These are phyloP conservation scores for Palythoa grandiflora DNA, from an alignment of 92 coral and sea anemone genomes.

Conservation along the genomic window DNA sequence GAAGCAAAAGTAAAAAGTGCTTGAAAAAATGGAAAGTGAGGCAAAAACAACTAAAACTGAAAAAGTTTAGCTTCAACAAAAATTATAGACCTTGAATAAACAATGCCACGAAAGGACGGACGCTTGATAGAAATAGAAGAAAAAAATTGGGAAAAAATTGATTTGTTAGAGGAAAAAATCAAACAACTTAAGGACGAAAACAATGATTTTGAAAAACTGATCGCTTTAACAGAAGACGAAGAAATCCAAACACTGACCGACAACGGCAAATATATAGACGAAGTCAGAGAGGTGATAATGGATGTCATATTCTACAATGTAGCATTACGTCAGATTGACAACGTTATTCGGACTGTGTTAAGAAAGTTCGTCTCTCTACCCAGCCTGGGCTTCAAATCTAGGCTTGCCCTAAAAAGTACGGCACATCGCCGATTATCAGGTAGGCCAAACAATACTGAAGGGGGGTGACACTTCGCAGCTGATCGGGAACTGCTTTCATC, in stretches of 20 bases:
- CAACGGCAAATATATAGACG: not conserved
- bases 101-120: conserved; percentile 13
- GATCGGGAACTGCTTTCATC: conserved; percentile 26
- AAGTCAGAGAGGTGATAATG: conserved; percentile 15
- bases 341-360: conserved; percentile 30
- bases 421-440: conserved; percentile 24
- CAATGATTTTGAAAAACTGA: not conserved
- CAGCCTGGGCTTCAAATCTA: conserved; percentile 29
- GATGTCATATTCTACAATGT: conserved; percentile 2
- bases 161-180: conserved; percentile 3
- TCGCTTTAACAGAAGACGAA: not conserved
- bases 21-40: not conserved
- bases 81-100: not conserved
- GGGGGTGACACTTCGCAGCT: conserved; percentile 25
- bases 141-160: not conserved
- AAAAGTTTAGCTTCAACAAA: not conserved
- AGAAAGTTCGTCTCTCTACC: not conserved
- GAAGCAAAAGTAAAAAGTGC: not conserved
- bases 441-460: conserved; percentile 7
- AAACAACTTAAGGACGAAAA: not conserved
- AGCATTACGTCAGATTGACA: conserved; percentile 18
- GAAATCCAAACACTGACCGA: conserved; percentile 3
- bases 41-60: not conserved
- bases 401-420: not conserved
- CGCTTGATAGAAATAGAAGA: not conserved